These are phyloP conservation scores for Oenanthe oenanthe DNA, from an alignment of 2,113 vertebrate genomes.

Conservation along the genomic window DNA sequence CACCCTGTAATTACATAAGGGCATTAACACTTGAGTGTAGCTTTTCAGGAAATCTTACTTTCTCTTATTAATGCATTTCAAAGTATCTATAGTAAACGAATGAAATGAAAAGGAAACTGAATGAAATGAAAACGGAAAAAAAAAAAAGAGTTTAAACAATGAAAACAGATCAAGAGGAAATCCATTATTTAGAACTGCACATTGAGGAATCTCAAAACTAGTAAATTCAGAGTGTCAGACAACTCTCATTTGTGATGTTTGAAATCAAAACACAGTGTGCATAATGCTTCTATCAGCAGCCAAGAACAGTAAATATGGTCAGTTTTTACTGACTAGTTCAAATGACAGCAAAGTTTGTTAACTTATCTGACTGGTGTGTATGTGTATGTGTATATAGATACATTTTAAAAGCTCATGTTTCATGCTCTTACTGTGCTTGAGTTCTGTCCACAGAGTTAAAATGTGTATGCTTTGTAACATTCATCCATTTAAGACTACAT, in stretches of 20 bases:
- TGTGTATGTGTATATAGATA: not conserved
- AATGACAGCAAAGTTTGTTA: not conserved
- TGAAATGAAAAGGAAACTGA: not conserved
- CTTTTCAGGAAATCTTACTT: not conserved
- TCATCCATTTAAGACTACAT: not conserved
- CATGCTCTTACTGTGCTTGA: not conserved
- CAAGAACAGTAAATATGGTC: not conserved
- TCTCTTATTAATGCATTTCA: not conserved
- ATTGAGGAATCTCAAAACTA: not conserved
- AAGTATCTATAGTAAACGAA: not conserved
- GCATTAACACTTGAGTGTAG: not conserved
- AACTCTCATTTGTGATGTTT: not conserved
- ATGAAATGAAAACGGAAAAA: not conserved
- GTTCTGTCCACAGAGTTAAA: not conserved
- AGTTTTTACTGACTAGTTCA: not conserved
- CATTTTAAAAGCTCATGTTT: not conserved
- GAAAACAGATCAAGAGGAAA: not conserved
- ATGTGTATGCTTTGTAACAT: not conserved
- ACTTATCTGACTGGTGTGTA: not conserved
- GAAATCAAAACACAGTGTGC: not conserved
- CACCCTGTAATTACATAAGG: not conserved
- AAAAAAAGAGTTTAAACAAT: not conserved
- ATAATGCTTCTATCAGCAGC: not conserved
- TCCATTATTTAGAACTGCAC: not conserved
- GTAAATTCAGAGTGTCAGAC: not conserved